Base-by-base conservation (phyloP, 2,797 vertebrate species). In the Oreochromis grahami region DNA sequence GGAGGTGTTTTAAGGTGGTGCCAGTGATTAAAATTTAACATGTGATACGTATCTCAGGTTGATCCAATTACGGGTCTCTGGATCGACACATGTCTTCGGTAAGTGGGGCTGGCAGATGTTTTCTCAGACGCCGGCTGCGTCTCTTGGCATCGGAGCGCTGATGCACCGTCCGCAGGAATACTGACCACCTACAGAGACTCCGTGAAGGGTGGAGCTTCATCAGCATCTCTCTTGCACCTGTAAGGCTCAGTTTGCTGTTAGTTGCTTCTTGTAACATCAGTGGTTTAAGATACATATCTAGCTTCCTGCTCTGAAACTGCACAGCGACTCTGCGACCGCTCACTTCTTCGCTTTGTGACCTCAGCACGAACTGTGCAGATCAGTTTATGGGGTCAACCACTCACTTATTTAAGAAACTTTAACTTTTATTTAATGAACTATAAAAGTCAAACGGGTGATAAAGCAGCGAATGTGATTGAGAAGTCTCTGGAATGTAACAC, bases 401-500 rank as follows among this genome's bases (percentile, higher is more conserved):
- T 14, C 8, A 2, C n/a, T 26, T 26, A 26, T 26, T 26, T 26
- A 26, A 26, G 26, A 26, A 26, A 26, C 26, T 26, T 26, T 26
- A 26, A 26, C 26, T 26, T 26, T 26, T 70, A 70, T 45, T 70
- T 26, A 45, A 45, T 45, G 3, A 45, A 70, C 3, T 21, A 52
- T n/a, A 36, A 5, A 53, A n/a, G 38, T 70, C 43, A 70, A 45
- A 70, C 1, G 0, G 63, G 38, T 4, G 1, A 17, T 45, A 0
- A 70, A 70, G 21, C 65, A 45, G 38, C 13, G 38, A 43, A 26
- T 14, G 38, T 24, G 2, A 68, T 24, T 14, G 38, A 15, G 63
- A 41, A 43, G 38, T 43, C 13, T 0, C 36, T 3, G 2, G 13
- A 13, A 43, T 0, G 19, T 7, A 5, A 38, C 60, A 21, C 0